Conservation (phyloP, 1,140 invertebrate genomes). For the silkworm (Bombyx mori) region ASM3026992v2 NC_085111.1:12939501-12940000, state of each 20-base stretch:
- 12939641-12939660: too few species aligned
- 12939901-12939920: conserved; percentile 37
- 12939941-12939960: conserved; percentile 39
- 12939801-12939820: conserved; percentile 2
- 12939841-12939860: conserved; percentile 55
- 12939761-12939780: background rate
- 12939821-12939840: conserved; percentile 32
- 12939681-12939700: too few species aligned
- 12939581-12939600: too few species aligned
- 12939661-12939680: too few species aligned
- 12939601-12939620: too few species aligned
- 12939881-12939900: conserved; percentile 31
- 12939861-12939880: conserved; percentile 49
- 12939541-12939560: too few species aligned
- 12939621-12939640: too few species aligned
- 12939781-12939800: background rate
- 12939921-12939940: conserved; percentile 48
- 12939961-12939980: conserved; percentile 58
- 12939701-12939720: too few species aligned
- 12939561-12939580: too few species aligned
- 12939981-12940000: background rate
- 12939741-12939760: background rate
- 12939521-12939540: too few species aligned
- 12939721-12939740: too few species aligned
- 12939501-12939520: too few species aligned